Percentiles rank a stretch among this genome's conserved stretches.
These are phyloP conservation scores for Polyodon spathula DNA, from an alignment of 2,113 vertebrate species.

Conservation along the genomic window DNA sequence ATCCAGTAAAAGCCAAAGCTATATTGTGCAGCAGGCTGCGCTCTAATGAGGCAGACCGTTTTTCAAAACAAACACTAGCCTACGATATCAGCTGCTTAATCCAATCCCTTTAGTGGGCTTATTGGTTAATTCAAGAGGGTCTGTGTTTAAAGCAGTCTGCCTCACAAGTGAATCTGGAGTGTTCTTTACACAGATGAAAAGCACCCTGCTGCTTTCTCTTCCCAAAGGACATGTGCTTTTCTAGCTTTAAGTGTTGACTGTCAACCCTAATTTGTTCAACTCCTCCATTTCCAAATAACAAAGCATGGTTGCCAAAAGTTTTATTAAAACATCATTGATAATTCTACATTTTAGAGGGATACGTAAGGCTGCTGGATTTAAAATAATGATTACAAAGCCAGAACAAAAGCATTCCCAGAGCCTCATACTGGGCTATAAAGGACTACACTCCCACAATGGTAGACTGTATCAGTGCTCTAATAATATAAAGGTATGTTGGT, in stretches of 20 bases:
- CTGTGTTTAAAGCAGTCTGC: constrained; percentile 65
- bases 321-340: constrained; percentile 68
- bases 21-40: constrained; percentile 28
- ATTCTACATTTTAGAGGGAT: constrained; percentile 43
- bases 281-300: constrained; percentile 43
- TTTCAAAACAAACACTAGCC: constrained; percentile 42
- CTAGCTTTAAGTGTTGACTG: constrained; percentile 73
- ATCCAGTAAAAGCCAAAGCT: constrained; percentile 26
- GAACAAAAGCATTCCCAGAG: constrained; percentile 51
- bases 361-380: constrained; percentile 56
- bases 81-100: constrained; percentile 66
- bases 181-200: constrained; percentile 62
- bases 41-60: constrained; percentile 29
- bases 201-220: constrained; percentile 60
- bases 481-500: neutral
- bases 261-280: constrained; percentile 75
- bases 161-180: constrained; percentile 65
- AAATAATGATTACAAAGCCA: constrained; percentile 62
- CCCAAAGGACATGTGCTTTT: constrained; percentile 70
- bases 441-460: constrained; percentile 11
- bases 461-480: neutral
- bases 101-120: constrained; percentile 60
- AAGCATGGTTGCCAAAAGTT: constrained; percentile 60
- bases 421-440: constrained; percentile 48
- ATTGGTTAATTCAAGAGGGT: constrained; percentile 65